Conservation (phyloP, 53 echinoderm and acorn worm species). For the Zoroaster sp. region DNA sequence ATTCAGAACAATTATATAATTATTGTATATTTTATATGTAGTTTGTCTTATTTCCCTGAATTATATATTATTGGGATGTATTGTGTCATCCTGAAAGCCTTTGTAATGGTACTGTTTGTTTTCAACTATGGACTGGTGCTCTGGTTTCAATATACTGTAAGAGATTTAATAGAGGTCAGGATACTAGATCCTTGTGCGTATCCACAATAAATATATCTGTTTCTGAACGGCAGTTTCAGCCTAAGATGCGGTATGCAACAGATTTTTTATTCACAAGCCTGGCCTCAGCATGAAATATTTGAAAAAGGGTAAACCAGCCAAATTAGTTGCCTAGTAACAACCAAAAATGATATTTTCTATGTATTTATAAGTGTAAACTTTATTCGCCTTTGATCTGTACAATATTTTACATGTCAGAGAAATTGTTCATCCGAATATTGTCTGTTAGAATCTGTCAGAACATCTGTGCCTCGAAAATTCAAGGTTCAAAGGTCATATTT, state of each 20-base stretch:
- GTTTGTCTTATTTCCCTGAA: neutral
- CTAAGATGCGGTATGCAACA: no score
- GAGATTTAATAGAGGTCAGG: neutral
- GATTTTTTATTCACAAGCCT: neutral
- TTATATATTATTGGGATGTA: neutral
- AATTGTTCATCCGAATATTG: no score
- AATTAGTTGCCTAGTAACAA: neutral
- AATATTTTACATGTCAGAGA: neutral
- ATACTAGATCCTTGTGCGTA: no score
- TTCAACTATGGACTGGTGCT: neutral
- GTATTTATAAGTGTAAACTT: neutral
- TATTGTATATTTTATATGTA: slow-evolving; percentile 49
- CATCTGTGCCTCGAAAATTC: no score
- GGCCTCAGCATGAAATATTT: neutral
- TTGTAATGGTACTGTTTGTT: neutral
- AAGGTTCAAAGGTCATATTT: no score
- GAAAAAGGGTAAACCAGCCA: neutral
- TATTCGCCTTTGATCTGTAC: neutral
- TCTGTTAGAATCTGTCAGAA: no score
- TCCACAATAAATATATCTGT: no score
- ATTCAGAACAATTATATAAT: slow-evolving; percentile 46
- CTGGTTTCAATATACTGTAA: neutral
- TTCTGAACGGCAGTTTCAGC: no score
- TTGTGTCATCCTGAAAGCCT: neutral
- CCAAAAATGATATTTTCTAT: neutral